Evolutionary conservation across 2,113 vertebrate species (phyloP).

Genomic region (Arenaria interpres): DNA sequence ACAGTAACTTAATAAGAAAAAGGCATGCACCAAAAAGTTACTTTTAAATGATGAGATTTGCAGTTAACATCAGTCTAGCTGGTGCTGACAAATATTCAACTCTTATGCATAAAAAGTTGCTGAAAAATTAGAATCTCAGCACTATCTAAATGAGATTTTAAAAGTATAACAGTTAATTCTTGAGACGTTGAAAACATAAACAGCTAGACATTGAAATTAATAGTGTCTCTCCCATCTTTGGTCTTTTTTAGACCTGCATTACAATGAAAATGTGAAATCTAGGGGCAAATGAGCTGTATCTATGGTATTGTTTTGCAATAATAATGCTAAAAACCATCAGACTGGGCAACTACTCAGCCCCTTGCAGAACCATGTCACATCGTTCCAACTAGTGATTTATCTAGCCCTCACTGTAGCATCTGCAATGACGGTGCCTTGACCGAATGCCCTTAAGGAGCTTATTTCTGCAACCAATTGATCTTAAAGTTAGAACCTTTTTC

Average conservation of each 20-base stretch:
- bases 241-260: neutral
- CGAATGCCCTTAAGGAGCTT: neutral
- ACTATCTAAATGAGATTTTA: neutral
- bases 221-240: neutral
- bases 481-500: slow-evolving; percentile 45
- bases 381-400: neutral
- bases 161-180: neutral
- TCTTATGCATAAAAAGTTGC: neutral
- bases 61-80: neutral
- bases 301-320: neutral
- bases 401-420: neutral
- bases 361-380: neutral
- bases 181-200: neutral
- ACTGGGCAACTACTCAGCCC: neutral
- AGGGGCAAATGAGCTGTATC: neutral
- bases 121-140: neutral
- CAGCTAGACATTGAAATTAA: neutral
- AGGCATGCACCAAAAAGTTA: neutral
- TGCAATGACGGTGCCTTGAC: neutral
- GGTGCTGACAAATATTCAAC: neutral
- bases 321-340: neutral
- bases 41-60: neutral
- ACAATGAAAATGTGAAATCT: neutral
- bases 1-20: neutral
- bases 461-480: slow-evolving; percentile 47